These are phyloP conservation scores for Crypturellus tataupa DNA, from an alignment of 2,797 vertebrate genomes.

Conservation along the genomic window DNA sequence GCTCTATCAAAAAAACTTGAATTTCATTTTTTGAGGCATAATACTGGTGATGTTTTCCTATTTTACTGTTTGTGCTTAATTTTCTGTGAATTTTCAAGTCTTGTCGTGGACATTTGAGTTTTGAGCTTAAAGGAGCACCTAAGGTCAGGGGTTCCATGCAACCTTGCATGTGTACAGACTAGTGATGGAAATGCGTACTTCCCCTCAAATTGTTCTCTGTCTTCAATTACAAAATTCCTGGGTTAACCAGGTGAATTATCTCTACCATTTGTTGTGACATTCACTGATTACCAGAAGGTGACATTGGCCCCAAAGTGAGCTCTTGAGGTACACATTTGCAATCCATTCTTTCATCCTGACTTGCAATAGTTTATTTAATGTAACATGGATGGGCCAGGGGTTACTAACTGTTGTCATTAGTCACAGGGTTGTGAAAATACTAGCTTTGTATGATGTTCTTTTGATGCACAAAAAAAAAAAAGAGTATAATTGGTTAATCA, in stretches of 20 bases:
- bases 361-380: not conserved
- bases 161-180: not conserved
- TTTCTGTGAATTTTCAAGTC: not conserved
- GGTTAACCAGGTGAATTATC: not conserved
- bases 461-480: not conserved
- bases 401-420: not conserved
- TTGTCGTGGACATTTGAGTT: not conserved
- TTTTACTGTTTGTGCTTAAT: not conserved
- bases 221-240: not conserved
- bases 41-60: too few relatives aligned
- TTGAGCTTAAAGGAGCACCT: not conserved
- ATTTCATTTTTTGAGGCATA: too few relatives aligned
- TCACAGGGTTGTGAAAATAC: not conserved
- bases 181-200: not conserved
- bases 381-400: not conserved
- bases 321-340: not conserved
- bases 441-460: not conserved
- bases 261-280: not conserved
- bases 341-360: not conserved
- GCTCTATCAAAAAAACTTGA: too few relatives aligned
- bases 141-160: not conserved
- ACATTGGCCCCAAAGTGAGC: not conserved
- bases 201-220: not conserved
- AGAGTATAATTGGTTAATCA: not conserved
- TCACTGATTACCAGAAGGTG: not conserved